Base-by-base conservation (phyloP, 2,888 invertebrate species). In the Aethes cnicana region DNA sequence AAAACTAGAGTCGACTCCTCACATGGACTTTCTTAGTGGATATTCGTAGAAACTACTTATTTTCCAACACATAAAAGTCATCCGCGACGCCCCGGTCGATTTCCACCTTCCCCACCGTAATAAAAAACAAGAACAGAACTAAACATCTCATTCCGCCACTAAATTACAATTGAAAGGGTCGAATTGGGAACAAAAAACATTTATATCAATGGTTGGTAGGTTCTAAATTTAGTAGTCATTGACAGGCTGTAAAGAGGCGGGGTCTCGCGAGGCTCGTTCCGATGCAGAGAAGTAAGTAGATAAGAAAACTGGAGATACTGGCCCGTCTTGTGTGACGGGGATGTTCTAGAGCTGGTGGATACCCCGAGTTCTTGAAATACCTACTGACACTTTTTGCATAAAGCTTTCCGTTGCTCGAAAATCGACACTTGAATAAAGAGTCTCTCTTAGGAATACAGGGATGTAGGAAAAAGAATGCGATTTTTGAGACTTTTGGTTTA, bases 131-230 rank as follows among this genome's bases (percentile, higher is more conserved):
- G 63, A 65, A 61, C 66, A 72, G 61, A 44, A 59, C 60, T 54
- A 54, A 68, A 72, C 73, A 73, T 75, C 70, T 76, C 77, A 78
- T 78, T 70, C 72, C 61, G 52, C 66, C 74, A 82, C 79, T 89
- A 89, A 87, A 88, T 87, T 82, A 87, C 89, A 83, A 86, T 87
- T 81, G 76, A 74, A 80, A 83, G 76, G 79, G 82, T 74, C 78
- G 85, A 83, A 84, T 83, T 81, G 88, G 88, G 89, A 82, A 87
- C 87, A 87, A 88, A 88, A 87, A 89, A 89, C 89, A 89, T 89
- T 89, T 86, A 88, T 89, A 86, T 88, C 88, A 89, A 89, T 88
- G 88, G 89, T 64, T 73, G 76, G 74, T 63, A 77, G 80, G 85
- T 82, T 87, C 85, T 86, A 87, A 88, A 89, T 89, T 87, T 81